Evolutionary conservation across 1,140 invertebrate genomes (phyloP), one percentile per base, ranked within the genome.

Genomic region (Heliconius himera): DNA sequence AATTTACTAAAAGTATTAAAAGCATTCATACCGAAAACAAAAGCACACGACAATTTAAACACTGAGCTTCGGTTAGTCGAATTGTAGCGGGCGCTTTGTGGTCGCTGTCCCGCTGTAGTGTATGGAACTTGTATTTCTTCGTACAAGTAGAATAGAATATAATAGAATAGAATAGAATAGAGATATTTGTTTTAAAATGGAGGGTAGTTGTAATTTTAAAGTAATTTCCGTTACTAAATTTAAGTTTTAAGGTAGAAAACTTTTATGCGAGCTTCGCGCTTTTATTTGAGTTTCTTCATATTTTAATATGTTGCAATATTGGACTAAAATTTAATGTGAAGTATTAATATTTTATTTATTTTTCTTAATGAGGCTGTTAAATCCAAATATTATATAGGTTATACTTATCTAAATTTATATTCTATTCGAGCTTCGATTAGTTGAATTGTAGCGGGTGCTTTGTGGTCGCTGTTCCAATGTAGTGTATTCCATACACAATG

Each of bases 11-110:
- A 66, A 66, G 22, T 26, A 66, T 66, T 29, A 66, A 29, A 66
- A 66, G 60, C 26, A 13, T 13, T 66, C 26, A 66, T 66, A 26
- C 22, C 26, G 11, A 66, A 66, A 66, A 66, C 60, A 66, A 66
- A 66, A n/a, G 60, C 9, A 3, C 22, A 66, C 26, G 60, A 66
- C 60, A 66, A 66, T 66, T 66, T 66, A 66, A 66, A 29, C 54
- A 56, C 60, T 29, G 60, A 66, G 60, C 60, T 66, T 29, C 60
- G 60, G 60, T 66, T 66, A 66, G 60, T 66, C 22, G 26, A 66
- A 66, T 66, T 16, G 60, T 29, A 66, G 60, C 60, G 60, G 60
- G 60, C 60, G 60, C 60, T 66, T 66, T 66, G 60, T 66, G 60
- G 60, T 66, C 26, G 60, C 60, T 66, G 26, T 29, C 60, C 26